Conservation (phyloP, 2,797 vertebrate species). For the Choloepus didactylus region DNA sequence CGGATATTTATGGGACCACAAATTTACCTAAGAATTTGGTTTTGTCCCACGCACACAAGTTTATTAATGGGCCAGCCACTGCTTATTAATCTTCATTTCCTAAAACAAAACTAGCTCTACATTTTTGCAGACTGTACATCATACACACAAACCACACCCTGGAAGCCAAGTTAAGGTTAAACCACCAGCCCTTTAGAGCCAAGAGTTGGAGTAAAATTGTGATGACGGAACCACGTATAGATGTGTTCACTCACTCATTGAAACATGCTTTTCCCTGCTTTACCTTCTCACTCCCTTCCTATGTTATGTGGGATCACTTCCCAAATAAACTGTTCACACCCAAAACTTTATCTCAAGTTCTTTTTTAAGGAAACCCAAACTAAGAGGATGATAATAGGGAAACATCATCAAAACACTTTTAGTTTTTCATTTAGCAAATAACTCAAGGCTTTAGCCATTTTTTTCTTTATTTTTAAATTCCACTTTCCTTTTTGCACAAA, state of each 20-base stretch:
- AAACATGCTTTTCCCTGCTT: neutral
- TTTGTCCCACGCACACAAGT: constrained; percentile 53
- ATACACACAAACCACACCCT: constrained; percentile 35
- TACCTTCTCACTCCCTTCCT: neutral
- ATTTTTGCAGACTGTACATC: constrained; percentile 53
- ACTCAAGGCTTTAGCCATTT: neutral
- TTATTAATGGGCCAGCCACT: constrained; percentile 72
- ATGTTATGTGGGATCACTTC: neutral
- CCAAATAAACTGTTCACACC: neutral
- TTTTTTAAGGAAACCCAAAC: neutral
- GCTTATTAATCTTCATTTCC: constrained; percentile 78
- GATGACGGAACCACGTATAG: neutral
- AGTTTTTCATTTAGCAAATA: neutral
- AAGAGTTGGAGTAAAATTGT: neutral
- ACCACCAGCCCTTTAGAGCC: neutral
- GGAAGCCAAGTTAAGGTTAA: constrained; percentile 36
- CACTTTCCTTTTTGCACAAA: neutral
- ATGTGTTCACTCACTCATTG: neutral
- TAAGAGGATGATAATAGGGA: neutral
- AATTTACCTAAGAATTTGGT: constrained; percentile 76
- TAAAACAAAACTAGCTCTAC: constrained; percentile 56
- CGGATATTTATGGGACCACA: constrained; percentile 68
- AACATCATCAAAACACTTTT: neutral
- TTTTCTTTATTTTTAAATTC: neutral
- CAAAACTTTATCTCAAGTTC: neutral